These are phyloP conservation scores for Nothoprocta perdicaria DNA, from an alignment of 2,113 vertebrate genomes.

Conservation along the genomic window DNA sequence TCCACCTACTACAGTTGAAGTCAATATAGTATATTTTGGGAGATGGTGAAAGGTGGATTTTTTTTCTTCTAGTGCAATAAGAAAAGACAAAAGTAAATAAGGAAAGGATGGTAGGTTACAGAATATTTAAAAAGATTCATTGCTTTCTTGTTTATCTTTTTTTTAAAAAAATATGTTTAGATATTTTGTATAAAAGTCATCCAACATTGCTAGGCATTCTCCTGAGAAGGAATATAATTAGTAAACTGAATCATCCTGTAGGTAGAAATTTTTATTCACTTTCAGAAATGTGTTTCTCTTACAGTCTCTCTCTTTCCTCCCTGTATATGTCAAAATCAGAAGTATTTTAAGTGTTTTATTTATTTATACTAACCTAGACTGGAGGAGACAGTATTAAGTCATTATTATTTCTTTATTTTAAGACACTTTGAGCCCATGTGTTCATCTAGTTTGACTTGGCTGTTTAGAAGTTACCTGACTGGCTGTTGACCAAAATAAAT, in stretches of 20 bases:
- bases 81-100: background rate
- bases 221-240: background rate
- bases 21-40: background rate
- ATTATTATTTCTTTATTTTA: background rate
- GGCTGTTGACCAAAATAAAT: conserved; percentile 54
- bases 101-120: background rate
- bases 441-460: conserved; percentile 33
- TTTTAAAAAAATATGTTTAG: background rate
- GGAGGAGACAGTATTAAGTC: background rate
- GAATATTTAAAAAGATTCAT: background rate
- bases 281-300: background rate
- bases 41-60: background rate
- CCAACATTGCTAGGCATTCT: background rate
- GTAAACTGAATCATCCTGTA: background rate
- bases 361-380: background rate
- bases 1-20: background rate
- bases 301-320: background rate
- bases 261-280: background rate
- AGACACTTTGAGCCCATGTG: conserved; percentile 45
- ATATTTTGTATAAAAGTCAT: background rate
- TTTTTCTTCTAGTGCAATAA: background rate
- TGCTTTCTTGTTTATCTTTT: background rate
- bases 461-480: conserved; percentile 50
- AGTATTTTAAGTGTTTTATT: background rate
- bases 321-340: background rate